A percentile compares a stretch with the other conserved stretches of the same genome.
phyloP scores from a whole-genome alignment of 2,113 vertebrate species.

The Albula goreensis region DNA sequence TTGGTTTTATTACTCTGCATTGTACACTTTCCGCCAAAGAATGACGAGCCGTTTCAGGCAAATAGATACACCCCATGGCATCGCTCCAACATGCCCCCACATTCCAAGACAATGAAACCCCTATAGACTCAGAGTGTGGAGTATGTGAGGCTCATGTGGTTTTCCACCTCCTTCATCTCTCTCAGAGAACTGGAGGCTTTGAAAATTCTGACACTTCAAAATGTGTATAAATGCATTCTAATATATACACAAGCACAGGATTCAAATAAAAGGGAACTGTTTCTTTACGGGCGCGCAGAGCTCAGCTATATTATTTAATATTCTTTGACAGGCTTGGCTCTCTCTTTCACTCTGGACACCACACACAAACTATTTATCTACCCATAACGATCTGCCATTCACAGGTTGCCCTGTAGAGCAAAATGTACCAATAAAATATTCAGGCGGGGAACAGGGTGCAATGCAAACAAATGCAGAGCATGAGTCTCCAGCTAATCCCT shows the following conservation, averaged over 20 bases:
- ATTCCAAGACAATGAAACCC: too few species aligned
- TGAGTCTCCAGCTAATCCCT: constrained; percentile 1
- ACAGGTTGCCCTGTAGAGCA: background rate
- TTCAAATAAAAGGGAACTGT: background rate
- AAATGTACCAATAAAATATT: background rate
- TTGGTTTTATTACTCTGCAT: too few species aligned
- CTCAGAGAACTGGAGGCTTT: too few species aligned
- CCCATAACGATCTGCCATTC: background rate
- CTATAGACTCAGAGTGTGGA: too few species aligned
- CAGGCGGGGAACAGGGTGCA: background rate
- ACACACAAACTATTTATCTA: background rate
- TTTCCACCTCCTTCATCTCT: too few species aligned
- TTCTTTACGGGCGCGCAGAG: background rate
- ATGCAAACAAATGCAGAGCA: background rate
- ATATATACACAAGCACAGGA: background rate
- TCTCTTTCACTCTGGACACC: background rate
- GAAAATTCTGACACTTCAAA: too few species aligned
- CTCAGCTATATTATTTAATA: background rate
- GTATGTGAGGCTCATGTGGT: too few species aligned
- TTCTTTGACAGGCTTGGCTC: background rate
- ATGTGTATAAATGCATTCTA: too few species aligned
- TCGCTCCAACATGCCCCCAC: too few species aligned
- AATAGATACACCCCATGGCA: too few species aligned
- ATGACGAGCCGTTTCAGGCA: too few species aligned
- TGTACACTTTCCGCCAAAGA: too few species aligned